Conservation (phyloP, 2,797 vertebrate genomes). For the Spinibarbus caldwelli region DNA sequence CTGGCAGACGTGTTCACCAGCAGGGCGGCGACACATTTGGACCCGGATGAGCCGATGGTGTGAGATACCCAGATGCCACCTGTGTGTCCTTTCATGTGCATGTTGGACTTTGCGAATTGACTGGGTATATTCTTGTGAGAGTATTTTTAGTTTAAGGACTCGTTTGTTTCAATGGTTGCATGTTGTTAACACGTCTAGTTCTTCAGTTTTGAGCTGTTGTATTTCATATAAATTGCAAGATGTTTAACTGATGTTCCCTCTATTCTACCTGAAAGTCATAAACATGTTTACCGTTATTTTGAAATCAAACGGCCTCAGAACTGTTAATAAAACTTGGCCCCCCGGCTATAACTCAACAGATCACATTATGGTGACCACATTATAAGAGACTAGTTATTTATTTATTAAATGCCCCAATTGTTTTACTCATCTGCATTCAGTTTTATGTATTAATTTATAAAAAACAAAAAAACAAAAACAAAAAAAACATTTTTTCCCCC, state of each 20-base stretch:
- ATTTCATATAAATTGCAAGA: not conserved
- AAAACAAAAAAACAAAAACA: no score
- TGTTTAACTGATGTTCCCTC: not conserved
- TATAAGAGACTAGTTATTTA: not conserved
- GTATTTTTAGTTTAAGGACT: conserved; percentile 14
- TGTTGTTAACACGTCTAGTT: not conserved
- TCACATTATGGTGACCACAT: not conserved
- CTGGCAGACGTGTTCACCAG: conserved; percentile 93
- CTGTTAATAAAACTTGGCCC: conserved; percentile 28
- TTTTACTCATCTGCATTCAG: not conserved
- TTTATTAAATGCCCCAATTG: not conserved
- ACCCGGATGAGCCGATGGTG: conserved; percentile 88
- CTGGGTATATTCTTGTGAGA: not conserved
- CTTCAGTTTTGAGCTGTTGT: not conserved
- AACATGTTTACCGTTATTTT: not conserved
- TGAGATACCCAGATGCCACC: conserved; percentile 63
- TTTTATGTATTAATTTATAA: not conserved
- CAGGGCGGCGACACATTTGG: conserved; percentile 83
- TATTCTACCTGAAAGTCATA: not conserved
- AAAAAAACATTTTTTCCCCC: not conserved
- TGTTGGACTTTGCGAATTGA: not conserved
- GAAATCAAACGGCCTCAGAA: not conserved
- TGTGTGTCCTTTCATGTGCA: not conserved
- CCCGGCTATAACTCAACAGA: not conserved
- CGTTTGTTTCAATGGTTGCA: conserved; percentile 13